These are phyloP conservation scores for Heliocidaris erythrogramma DNA, from an alignment of 35 echinoderm and acorn worm genomes.

Conservation along the genomic window DNA sequence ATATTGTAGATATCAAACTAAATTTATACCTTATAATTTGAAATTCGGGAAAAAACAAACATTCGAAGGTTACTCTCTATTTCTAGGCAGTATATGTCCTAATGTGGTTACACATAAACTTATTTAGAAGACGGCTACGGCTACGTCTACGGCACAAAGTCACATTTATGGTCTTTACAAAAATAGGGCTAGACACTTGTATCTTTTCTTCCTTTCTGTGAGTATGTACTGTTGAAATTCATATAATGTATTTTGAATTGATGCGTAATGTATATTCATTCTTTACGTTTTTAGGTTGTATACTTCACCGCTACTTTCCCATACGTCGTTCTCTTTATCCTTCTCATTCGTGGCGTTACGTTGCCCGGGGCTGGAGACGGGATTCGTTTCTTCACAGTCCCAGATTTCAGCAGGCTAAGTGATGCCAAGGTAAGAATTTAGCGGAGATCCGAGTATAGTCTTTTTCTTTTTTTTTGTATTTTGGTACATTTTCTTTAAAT, in stretches of 20 bases:
- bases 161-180: no score
- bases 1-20: no score
- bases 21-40: no score
- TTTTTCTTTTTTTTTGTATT: background rate
- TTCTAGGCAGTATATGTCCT: no score
- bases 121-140: no score
- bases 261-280: background rate
- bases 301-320: constrained; percentile 94
- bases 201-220: no score
- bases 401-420: constrained; percentile 40
- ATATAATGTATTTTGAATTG: background rate
- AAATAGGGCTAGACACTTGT: no score
- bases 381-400: constrained; percentile 68
- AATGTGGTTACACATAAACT: no score
- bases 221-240: background rate
- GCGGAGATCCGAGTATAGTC: background rate
- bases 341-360: constrained; percentile 75
- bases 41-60: no score
- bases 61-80: no score
- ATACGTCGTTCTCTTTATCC: constrained; percentile 81
- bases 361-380: constrained; percentile 68
- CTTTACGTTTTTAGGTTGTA: constrained; percentile 59
- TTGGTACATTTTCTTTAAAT: background rate
- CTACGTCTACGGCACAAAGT: no score
- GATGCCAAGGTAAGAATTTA: constrained; percentile 11